Evolutionary conservation across 2,888 invertebrate species (phyloP).

Genomic region (Sepioteuthis lessoniana): DNA sequence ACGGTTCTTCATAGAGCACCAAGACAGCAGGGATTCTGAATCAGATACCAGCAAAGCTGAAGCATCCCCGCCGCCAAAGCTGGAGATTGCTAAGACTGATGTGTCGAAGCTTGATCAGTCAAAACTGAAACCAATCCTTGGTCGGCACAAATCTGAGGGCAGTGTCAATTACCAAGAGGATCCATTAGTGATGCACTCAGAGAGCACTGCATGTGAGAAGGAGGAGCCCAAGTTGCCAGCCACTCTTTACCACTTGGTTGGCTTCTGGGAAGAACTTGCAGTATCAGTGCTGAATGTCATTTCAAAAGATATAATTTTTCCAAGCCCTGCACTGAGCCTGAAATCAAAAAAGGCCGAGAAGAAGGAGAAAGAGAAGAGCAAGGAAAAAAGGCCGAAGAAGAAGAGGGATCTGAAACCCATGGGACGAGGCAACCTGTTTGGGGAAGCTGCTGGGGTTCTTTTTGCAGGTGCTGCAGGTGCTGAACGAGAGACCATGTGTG

Average conservation of each 20-base stretch:
- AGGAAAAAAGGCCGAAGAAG: constrained; percentile 77
- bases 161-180: constrained; percentile 53
- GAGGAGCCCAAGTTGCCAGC: constrained; percentile 81
- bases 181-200: neutral
- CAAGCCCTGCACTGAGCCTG: constrained; percentile 77
- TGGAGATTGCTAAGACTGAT: constrained; percentile 55
- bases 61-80: neutral
- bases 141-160: constrained; percentile 50
- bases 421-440: constrained; percentile 64
- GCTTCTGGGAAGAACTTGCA: constrained; percentile 88
- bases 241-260: constrained; percentile 89
- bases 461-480: constrained; percentile 51
- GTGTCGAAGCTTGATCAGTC: constrained; percentile 56
- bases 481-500: constrained; percentile 81
- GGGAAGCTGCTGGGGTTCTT: constrained; percentile 64
- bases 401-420: constrained; percentile 77
- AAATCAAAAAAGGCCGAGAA: constrained; percentile 66
- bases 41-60: constrained; percentile 36
- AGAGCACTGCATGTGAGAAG: constrained; percentile 50
- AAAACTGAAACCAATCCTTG: constrained; percentile 52
- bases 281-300: constrained; percentile 79
- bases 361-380: constrained; percentile 69
- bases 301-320: constrained; percentile 80
- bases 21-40: constrained; percentile 51
- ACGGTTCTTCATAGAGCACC: constrained; percentile 66